Evolutionary conservation across 2,797 vertebrate genomes (phyloP).

Genomic region (Tarsius wallacei): DNA sequence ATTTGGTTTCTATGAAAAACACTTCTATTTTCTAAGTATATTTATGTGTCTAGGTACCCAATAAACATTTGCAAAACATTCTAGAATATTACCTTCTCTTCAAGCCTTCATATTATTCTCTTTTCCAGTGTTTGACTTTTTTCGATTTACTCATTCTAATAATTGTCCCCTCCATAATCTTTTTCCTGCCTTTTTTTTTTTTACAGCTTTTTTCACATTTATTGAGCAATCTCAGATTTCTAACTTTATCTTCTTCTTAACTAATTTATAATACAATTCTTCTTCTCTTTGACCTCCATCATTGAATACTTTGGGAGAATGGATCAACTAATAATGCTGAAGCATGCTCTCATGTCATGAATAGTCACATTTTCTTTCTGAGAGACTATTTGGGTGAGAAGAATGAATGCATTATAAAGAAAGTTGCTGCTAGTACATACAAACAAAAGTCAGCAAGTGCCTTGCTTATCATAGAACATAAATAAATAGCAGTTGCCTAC

Average conservation of each 20-base stretch:
- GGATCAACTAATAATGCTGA: constrained; percentile 62
- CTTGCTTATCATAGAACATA: constrained; percentile 36
- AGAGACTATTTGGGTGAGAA: constrained; percentile 61
- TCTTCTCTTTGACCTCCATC: constrained; percentile 48
- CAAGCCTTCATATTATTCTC: constrained; percentile 26
- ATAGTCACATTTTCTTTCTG: constrained; percentile 59
- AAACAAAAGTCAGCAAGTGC: constrained; percentile 44
- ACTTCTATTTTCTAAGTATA: constrained; percentile 54
- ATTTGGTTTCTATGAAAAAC: constrained; percentile 62
- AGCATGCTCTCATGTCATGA: constrained; percentile 24
- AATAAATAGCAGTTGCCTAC: neutral
- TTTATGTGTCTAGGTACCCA: neutral
- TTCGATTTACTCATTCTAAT: constrained; percentile 62
- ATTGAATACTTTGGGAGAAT: constrained; percentile 56
- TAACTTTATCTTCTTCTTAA: constrained; percentile 61
- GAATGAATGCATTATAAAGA: constrained; percentile 61
- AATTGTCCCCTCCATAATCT: constrained; percentile 61
- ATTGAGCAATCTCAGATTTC: constrained; percentile 70
- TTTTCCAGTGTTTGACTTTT: constrained; percentile 47
- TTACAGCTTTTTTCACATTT: constrained; percentile 48
- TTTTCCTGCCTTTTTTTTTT: constrained; percentile 63
- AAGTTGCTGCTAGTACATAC: constrained; percentile 2
- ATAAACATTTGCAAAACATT: constrained; percentile 28
- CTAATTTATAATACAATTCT: constrained; percentile 48
- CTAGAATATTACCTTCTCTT: constrained; percentile 20